Base-by-base conservation (phyloP, 2,888 invertebrate species). In the Fragum fragum region DNA sequence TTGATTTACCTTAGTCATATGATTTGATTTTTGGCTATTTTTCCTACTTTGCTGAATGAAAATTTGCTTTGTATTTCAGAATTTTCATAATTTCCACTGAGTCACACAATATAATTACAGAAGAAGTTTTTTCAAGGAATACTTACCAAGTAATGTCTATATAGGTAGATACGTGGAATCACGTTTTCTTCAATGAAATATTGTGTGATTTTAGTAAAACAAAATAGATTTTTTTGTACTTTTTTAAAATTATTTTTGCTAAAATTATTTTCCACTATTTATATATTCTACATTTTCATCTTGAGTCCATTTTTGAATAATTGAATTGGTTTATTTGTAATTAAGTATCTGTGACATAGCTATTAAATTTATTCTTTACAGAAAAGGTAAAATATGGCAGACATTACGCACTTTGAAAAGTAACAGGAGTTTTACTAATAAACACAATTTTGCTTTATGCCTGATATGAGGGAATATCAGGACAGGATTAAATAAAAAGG, bases 361-460 rank as follows among this genome's bases (percentile, higher is more conserved):
- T 39, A 57, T 57, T 57, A 28, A 76, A 76, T 76, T 76, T 76
- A 16, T 70, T 76, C 76, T 76, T 76, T 76, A 76, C 76, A 76
- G 76, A 76, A 76, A 57, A 69, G 47, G 42, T 59, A 39, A 76
- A 76, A 69, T 76, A 70, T 76, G 68, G 39, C 39, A 69, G 76
- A 76, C 69, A 76, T 69, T 57, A 57, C 39, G 26, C 66, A 66
- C 66, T 42, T 66, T 66, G 66, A 39, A 59, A 69, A 42, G 59
- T 73, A 36, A 74, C 26, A 57, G 36, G 76, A 53, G 69, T 69
- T 42, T 57, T 69, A 76, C 69, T 76, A 59, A 36, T 76, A 68
- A 74, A 57, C 55, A 76, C 69, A 69, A 66, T 76, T 70, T 76
- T 76, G 57, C 69, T 69, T 76, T 76, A 69, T 57, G 53, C 76